A percentile compares a stretch with the other conserved stretches of the same genome.
Conservation (phyloP, 1,140 invertebrate genomes). For the Saxidomus purpurata region DNA sequence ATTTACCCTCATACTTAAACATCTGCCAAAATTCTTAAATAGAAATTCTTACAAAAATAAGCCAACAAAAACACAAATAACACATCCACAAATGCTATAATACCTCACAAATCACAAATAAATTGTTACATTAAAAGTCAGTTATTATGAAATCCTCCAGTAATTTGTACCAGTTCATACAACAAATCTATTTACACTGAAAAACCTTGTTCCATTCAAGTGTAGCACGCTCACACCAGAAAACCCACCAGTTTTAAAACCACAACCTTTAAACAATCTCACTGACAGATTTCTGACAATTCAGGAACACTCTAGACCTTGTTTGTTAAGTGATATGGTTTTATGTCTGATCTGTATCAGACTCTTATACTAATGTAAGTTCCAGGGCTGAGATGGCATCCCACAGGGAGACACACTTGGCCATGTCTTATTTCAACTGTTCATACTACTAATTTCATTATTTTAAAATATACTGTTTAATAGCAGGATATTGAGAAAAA, state of each 20-base stretch:
- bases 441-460: conserved; percentile 7
- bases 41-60: too few relatives aligned
- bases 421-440: conserved; percentile 7
- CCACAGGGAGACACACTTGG: conserved; percentile 29
- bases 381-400: conserved; percentile 29
- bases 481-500: background rate
- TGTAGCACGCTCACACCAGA: background rate
- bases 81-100: too few relatives aligned
- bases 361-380: conserved; percentile 32
- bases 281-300: conserved; percentile 35
- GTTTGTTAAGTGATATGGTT: conserved; percentile 41
- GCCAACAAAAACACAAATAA: too few relatives aligned
- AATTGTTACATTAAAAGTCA: background rate
- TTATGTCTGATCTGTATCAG: conserved; percentile 36
- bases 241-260: conserved; percentile 4
- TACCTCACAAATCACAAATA: conserved; percentile 16
- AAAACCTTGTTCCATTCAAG: background rate
- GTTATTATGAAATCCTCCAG: background rate
- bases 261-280: conserved; percentile 18
- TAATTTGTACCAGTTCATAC: background rate
- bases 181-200: conserved; percentile 17
- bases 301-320: conserved; percentile 30
- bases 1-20: too few relatives aligned
- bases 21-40: too few relatives aligned
- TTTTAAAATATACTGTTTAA: background rate